Evolutionary conservation across 2,113 vertebrate species (phyloP).

Genomic region (Pseudonaja textilis): DNA sequence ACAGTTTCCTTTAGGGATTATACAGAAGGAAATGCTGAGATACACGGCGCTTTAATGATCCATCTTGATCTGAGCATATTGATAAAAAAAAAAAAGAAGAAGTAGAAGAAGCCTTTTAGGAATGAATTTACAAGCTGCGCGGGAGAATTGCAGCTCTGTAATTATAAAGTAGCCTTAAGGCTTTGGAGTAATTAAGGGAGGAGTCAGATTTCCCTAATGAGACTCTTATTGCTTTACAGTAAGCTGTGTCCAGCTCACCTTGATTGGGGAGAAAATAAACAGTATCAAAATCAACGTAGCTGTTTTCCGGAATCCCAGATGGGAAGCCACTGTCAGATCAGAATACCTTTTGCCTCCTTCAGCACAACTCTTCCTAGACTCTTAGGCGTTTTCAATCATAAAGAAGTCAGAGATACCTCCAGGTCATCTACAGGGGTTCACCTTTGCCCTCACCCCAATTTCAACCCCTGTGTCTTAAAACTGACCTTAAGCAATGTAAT

Average conservation of each 20-base stretch:
- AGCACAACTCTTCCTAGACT: not conserved
- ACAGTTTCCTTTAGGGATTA: constrained; percentile 52
- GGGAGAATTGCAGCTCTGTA: constrained; percentile 34
- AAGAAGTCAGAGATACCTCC: not conserved
- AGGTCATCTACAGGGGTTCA: not conserved
- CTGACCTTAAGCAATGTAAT: not conserved
- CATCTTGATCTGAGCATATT: constrained; percentile 49
- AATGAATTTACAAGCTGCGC: constrained; percentile 62
- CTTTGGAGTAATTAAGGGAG: constrained; percentile 53
- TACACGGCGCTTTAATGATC: constrained; percentile 14
- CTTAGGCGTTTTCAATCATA: not conserved
- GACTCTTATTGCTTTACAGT: constrained; percentile 29
- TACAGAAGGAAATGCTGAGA: constrained; percentile 47
- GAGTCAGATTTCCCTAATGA: constrained; percentile 52
- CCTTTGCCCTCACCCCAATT: not conserved
- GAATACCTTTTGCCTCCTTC: not conserved
- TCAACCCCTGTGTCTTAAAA: not conserved
- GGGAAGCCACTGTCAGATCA: not conserved
- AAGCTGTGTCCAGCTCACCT: constrained; percentile 40
- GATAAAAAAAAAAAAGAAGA: constrained; percentile 54
- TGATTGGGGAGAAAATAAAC: constrained; percentile 18
- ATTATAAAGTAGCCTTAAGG: constrained; percentile 59
- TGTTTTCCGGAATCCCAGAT: not conserved
- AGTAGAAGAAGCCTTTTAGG: constrained; percentile 46
- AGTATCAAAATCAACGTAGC: not conserved